A percentile compares a stretch with the other conserved stretches of the same genome.
Evolutionary conservation across 1,140 invertebrate species (phyloP).

Genomic region (Pachyrhynchus sulphureomaculatus): DNA sequence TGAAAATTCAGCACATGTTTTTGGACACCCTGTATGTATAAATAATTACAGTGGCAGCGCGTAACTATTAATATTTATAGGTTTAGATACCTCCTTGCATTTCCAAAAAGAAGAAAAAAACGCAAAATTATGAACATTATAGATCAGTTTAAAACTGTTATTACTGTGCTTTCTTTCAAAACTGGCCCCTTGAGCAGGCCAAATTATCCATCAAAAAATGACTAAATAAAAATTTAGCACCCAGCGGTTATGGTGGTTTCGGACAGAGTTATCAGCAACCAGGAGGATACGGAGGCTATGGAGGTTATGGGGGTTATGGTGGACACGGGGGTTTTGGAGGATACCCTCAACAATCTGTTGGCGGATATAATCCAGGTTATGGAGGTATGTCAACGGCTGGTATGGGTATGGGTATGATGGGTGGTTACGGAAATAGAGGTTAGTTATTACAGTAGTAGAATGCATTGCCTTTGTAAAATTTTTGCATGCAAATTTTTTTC

Average conservation of each 20-base stretch:
- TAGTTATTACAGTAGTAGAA: too few relatives aligned
- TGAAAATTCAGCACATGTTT: too few relatives aligned
- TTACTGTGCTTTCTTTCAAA: too few relatives aligned
- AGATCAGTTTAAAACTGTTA: neutral
- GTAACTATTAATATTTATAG: too few relatives aligned
- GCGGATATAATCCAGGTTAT: constrained; percentile 29
- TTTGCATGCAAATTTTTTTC: neutral
- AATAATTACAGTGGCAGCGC: too few relatives aligned
- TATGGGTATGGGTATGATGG: constrained; percentile 11
- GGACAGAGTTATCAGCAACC: constrained; percentile 10
- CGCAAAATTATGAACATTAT: neutral
- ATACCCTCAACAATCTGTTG: constrained; percentile 21
- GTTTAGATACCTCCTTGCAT: too few relatives aligned
- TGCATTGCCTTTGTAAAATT: too few relatives aligned
- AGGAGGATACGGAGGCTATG: constrained; percentile 18
- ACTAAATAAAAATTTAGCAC: too few relatives aligned
- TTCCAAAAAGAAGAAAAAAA: too few relatives aligned
- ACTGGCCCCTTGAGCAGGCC: too few relatives aligned
- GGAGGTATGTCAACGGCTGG: constrained; percentile 19
- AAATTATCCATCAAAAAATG: too few relatives aligned
- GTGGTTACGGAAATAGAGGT: constrained; percentile 25
- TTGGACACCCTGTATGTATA: too few relatives aligned
- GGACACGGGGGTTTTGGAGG: neutral
- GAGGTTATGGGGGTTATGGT: constrained; percentile 9
- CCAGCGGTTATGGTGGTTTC: constrained; percentile 11